phyloP scores from a whole-genome alignment of 2,113 vertebrate genomes.

The Myodes glareolus region DNA sequence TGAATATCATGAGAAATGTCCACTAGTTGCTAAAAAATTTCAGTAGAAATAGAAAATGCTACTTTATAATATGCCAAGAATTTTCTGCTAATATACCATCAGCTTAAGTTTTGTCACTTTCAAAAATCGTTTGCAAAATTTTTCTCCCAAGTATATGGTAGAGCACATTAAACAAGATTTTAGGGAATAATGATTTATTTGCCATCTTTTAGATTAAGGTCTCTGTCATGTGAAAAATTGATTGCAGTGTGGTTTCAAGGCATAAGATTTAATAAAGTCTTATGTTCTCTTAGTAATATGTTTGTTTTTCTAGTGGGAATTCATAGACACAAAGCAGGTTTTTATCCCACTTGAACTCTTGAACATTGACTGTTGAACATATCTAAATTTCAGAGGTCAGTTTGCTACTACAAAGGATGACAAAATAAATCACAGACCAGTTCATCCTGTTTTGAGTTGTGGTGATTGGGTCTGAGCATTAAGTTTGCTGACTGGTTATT shows the following conservation, averaged over 20 bases:
- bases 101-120: slow-evolving; percentile 48
- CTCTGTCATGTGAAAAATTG: slow-evolving; percentile 7
- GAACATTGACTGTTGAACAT: slow-evolving; percentile 45
- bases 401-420: slow-evolving; percentile 49
- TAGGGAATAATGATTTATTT: not conserved
- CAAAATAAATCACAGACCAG: slow-evolving; percentile 53
- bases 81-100: slow-evolving; percentile 49
- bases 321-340: slow-evolving; percentile 42
- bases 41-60: slow-evolving; percentile 37
- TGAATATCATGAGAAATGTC: slow-evolving; percentile 36
- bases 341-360: not conserved
- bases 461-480: slow-evolving; percentile 52
- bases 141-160: slow-evolving; percentile 7
- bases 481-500: slow-evolving; percentile 58
- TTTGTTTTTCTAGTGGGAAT: slow-evolving; percentile 52
- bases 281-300: not conserved
- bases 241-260: slow-evolving; percentile 45
- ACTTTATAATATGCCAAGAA: not conserved
- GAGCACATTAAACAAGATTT: slow-evolving; percentile 51
- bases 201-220: slow-evolving; percentile 40
- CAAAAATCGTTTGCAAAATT: slow-evolving; percentile 34
- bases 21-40: slow-evolving; percentile 16
- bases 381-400: slow-evolving; percentile 39
- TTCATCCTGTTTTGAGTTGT: slow-evolving; percentile 61
- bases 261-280: slow-evolving; percentile 12